Evolutionary conservation across 1,140 invertebrate species (phyloP), one percentile per base, ranked within the genome.

Genomic region (Hylaeus volcanicus): DNA sequence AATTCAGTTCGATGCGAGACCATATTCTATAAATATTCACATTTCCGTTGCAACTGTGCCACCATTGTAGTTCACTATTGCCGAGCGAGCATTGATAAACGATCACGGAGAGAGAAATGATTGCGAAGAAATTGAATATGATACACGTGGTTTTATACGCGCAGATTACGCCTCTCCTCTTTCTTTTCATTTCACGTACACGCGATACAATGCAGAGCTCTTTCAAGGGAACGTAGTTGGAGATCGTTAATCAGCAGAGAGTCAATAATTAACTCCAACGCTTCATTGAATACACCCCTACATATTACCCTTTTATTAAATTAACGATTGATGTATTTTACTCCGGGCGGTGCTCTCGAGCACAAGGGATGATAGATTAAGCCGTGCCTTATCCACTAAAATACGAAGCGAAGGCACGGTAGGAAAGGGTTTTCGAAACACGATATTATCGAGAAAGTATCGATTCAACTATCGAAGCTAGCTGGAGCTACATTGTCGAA

Each of bases 401-500:
- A 56, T 37, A 70, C 26, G 68, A 55, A 37, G 68, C 5, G 12
- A 41, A 3, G 3, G 55, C 14, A 56, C 26, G 26, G 26, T 26
- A 26, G 26, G 26, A 26, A 26, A 26, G 37, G 26, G 8, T 74
- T n/a, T 51, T 74, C 43, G 45, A 61, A 63, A 60, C 41, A 64
- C 56, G 63, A 74, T 69, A 61, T 70, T 60, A 73, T 58, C 45
- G 69, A 82, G 45, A 64, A 73, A 64, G 74, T 66, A 72, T 82
- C 55, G 53, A 15, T 66, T 37, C n/a, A 15, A 14, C 8, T 12
- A 39, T 58, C 4, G 41, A 58, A 12, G 45, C 14, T 51, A 74
- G n/a, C 70, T 70, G 6, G 37, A 64, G 73, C 56, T 51, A 60
- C n/a, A 64, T 26, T 43, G 15, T 76, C 70, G 68, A 77, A 71